These are phyloP conservation scores for Mnemiopsis leidyi DNA, from an alignment of 37 sponge, comb jelly and placozoan genomes.

Conservation along the genomic window DNA sequence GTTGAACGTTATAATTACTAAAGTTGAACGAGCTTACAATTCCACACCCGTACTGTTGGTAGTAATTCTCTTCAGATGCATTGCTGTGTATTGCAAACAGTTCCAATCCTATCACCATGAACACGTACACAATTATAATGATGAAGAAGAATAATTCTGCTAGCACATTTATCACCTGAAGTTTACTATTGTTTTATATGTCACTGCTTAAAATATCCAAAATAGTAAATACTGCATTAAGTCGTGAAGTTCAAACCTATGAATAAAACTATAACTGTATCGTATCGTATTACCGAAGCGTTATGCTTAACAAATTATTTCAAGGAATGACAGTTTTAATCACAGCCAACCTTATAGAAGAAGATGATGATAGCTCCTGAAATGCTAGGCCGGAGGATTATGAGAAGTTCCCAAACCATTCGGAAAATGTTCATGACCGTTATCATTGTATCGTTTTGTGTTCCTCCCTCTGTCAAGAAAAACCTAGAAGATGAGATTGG, in stretches of 20 bases:
- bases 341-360: conserved; percentile 61
- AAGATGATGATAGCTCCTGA: background rate
- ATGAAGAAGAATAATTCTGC: conserved; percentile 31
- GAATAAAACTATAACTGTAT: no score
- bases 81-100: background rate
- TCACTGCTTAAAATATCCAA: no score
- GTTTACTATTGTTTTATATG: background rate
- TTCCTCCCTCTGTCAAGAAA: no score
- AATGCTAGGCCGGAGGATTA: conserved; percentile 19
- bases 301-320: no score
- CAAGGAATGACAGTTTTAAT: no score
- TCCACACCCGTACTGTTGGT: conserved; percentile 1
- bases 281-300: no score
- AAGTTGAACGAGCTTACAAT: no score
- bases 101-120: background rate
- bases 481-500: no score
- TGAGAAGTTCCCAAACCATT: background rate
- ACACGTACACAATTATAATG: conserved; percentile 40
- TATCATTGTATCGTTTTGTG: background rate
- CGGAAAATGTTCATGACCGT: background rate
- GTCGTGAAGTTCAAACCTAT: no score
- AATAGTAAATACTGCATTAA: no score
- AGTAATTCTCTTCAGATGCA: background rate
- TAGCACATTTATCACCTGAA: background rate
- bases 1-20: no score